These are phyloP conservation scores for Eristalis intricaria DNA, from an alignment of 2,888 invertebrate species.

Conservation along the genomic window DNA sequence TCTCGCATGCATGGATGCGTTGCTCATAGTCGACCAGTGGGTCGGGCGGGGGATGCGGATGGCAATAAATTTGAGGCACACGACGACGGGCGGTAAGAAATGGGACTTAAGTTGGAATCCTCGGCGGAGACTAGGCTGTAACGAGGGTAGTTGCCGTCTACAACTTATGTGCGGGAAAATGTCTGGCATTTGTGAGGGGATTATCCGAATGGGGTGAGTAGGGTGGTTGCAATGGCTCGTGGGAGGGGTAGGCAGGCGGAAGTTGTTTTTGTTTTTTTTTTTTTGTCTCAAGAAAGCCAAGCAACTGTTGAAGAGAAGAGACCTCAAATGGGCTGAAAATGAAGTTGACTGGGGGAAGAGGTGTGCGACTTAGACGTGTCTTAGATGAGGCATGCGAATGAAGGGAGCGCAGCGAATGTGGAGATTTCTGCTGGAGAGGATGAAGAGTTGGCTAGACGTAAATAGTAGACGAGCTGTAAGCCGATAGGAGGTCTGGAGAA, in stretches of 20 bases:
- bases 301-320: background rate
- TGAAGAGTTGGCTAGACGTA: too few species aligned
- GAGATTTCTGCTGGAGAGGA: too few species aligned
- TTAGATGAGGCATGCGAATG: background rate
- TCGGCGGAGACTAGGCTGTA: background rate
- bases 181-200: slow-evolving; percentile 14
- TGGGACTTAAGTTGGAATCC: slow-evolving; percentile 20
- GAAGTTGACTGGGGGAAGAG: background rate
- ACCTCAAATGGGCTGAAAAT: background rate
- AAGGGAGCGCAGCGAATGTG: too few species aligned
- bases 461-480: too few species aligned
- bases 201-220: background rate
- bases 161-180: background rate
- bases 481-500: too few species aligned
- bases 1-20: background rate
- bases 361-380: background rate
- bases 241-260: background rate
- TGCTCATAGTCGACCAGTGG: background rate
- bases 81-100: slow-evolving; percentile 14
- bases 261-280: background rate
- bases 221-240: background rate
- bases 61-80: slow-evolving; percentile 27
- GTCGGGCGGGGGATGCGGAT: background rate
- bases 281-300: background rate
- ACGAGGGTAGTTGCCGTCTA: background rate